Evolutionary conservation across 2,797 vertebrate species (phyloP), one percentile per base, ranked within the genome.

Genomic region (Notoglanidium macrostoma): DNA sequence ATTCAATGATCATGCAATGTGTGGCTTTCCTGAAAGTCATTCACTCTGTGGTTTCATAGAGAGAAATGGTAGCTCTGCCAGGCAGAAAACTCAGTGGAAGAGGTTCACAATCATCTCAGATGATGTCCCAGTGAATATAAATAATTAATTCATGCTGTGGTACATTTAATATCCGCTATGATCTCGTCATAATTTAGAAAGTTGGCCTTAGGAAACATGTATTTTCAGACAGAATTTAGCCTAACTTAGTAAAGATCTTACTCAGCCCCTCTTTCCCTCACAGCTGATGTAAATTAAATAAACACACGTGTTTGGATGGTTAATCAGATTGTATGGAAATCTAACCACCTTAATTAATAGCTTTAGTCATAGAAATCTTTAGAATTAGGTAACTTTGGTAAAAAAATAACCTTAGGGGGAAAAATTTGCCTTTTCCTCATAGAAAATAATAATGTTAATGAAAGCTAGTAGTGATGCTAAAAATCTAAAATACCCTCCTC

Each of bases 141-240:
- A 89, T 89, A 86, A 87, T 88, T 89, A 51, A 91, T 86, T 54
- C 1, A 49, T 29, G 40, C 55, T 85, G 73, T 87, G 85, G 55
- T 68, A 89, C 67, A 74, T 88, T 89, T 88, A 72, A 85, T 88
- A 88, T 89, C 84, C 81, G 79, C 55, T 88, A 23, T 79, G 84
- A 83, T 40, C 44, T 87, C 84, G 51, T 67, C 72, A 87, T 91
- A 87, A 85, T 84, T 61, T 12, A 76, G 46, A 76, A 76, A n/a
- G 46, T 26, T 76, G 26, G 14, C 14, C 23, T 76, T 54, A 86
- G 51, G 35, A 67, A 29, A 11, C 65, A 79, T 32, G 49, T 51
- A 17, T 74, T 84, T 78, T 87, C 19, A 74, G 65, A 51, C 14
- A 35, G 55, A n/a, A 29, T 73, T 83, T 19, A 72, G 15, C 21